These are phyloP conservation scores for Pangasius sanitwongsei DNA, from an alignment of 2,797 vertebrate species.

Conservation along the genomic window DNA sequence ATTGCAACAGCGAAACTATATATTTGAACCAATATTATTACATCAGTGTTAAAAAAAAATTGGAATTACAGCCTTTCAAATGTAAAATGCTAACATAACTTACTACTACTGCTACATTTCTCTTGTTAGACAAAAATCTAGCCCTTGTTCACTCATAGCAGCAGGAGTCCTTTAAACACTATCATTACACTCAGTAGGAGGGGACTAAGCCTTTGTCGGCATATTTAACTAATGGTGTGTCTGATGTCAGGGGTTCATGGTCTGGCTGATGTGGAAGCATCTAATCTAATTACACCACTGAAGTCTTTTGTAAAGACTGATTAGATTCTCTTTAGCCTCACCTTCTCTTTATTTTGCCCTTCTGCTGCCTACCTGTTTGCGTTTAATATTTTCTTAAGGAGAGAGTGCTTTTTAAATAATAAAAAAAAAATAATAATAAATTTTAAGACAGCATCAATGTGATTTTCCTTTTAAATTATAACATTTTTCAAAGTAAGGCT, in stretches of 20 bases:
- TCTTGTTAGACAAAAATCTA: neutral
- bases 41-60: neutral
- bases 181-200: slow-evolving; percentile 35
- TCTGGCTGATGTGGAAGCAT: slow-evolving; percentile 17
- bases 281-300: slow-evolving; percentile 39
- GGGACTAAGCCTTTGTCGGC: slow-evolving; percentile 25
- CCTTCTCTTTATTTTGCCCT: slow-evolving; percentile 13
- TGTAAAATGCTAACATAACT: neutral
- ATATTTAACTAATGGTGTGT: slow-evolving; percentile 45
- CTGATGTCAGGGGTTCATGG: slow-evolving; percentile 28
- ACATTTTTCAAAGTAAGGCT: too few species aligned
- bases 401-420: neutral
- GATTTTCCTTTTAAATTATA: neutral
- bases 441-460: neutral
- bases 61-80: neutral
- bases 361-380: neutral
- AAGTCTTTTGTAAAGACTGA: slow-evolving; percentile 21
- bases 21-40: neutral
- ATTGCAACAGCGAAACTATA: neutral
- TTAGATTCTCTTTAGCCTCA: slow-evolving; percentile 42
- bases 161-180: slow-evolving; percentile 26
- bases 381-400: too few species aligned
- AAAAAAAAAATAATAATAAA: neutral
- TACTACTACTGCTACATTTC: neutral
- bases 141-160: slow-evolving; percentile 4